Base-by-base conservation (phyloP, 2,113 vertebrate genomes). In the Cottus gobio region DNA sequence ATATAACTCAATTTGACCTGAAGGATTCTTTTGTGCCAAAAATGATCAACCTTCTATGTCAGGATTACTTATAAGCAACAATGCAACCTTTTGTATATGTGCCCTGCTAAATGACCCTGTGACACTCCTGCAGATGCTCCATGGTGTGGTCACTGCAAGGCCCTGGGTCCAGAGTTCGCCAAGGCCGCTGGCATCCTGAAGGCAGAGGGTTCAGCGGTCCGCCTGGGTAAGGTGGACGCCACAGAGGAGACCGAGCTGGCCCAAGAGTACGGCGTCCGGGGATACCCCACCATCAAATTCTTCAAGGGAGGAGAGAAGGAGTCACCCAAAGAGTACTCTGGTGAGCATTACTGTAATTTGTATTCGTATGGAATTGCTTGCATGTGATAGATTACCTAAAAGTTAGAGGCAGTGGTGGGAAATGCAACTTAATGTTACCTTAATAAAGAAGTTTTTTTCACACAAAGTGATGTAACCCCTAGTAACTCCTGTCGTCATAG, bases 81-180 rank as follows among this genome's bases (percentile, higher is more conserved):
- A 31, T 63, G 18, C 12, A 22, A 58, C 52, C 9, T 12, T 62
- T 11, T 52, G 7, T 83, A 16, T 72, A 3, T 65, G n/a, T 52
- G 16, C 28, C 48, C 7, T 36, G 39, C 54, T 71, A 56, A 66
- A 28, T 67, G 11, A 75, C 30, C 7, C 16, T 6, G 12, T 31
- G 6, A 22, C 11, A 1, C 63, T 75, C 42, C 52, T 63, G 11
- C 90, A 99, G 98, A 99, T 65, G 98, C 98, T 7, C 98, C 98
- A 2, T 99, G 98, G 98, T 99, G 98, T 15, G 98, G 98, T 4
- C 98, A 99, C 91, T 99, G 98, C 95, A 99, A 99, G 58, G 98
- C 98, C 0, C 94, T 99, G 90, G 97, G 94, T 1, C 98, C 98
- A 0, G 98, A 99, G 87, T 99, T 96, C 0, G 97, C 94, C 62